These are phyloP conservation scores for Siniperca chuatsi DNA, from an alignment of 2,113 vertebrate genomes.

Conservation along the genomic window DNA sequence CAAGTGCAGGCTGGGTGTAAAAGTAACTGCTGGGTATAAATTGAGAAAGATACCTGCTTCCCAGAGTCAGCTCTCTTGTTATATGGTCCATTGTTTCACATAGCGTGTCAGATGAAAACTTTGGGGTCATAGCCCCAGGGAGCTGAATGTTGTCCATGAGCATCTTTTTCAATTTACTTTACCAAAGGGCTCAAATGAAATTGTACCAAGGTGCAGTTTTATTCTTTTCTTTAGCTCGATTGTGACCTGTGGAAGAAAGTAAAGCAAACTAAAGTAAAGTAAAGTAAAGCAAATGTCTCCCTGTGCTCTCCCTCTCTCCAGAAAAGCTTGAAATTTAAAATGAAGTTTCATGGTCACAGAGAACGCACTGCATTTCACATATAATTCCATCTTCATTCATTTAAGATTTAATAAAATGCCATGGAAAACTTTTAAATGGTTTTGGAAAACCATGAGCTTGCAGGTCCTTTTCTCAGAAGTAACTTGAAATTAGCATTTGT, in stretches of 20 bases:
- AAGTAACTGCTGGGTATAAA: constrained; percentile 53
- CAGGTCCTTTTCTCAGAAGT: constrained; percentile 37
- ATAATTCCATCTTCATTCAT: constrained; percentile 40
- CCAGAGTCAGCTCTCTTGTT: constrained; percentile 53
- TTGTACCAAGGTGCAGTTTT: constrained; percentile 35
- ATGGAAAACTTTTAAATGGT: constrained; percentile 23
- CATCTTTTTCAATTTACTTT: constrained; percentile 66
- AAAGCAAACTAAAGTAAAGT: constrained; percentile 38
- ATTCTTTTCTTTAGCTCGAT: constrained; percentile 1
- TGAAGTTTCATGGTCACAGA: constrained; percentile 20
- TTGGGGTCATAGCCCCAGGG: constrained; percentile 55
- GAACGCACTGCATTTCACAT: not conserved
- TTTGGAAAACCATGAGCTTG: constrained; percentile 39
- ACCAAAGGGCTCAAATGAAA: constrained; percentile 49
- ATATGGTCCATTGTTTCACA: constrained; percentile 59
- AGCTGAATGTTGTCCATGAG: constrained; percentile 48
- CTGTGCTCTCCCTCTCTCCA: constrained; percentile 4
- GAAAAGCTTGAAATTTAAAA: constrained; percentile 45
- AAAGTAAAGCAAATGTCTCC: constrained; percentile 25
- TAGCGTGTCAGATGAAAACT: constrained; percentile 55
- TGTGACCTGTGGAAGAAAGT: constrained; percentile 42
- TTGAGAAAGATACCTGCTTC: constrained; percentile 49
- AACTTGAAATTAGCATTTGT: constrained; percentile 42
- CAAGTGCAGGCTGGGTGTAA: constrained; percentile 45
- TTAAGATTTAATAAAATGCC: constrained; percentile 18